Evolutionary conservation across 2,888 invertebrate genomes (phyloP).

Genomic region (Salpingus planirostris): DNA sequence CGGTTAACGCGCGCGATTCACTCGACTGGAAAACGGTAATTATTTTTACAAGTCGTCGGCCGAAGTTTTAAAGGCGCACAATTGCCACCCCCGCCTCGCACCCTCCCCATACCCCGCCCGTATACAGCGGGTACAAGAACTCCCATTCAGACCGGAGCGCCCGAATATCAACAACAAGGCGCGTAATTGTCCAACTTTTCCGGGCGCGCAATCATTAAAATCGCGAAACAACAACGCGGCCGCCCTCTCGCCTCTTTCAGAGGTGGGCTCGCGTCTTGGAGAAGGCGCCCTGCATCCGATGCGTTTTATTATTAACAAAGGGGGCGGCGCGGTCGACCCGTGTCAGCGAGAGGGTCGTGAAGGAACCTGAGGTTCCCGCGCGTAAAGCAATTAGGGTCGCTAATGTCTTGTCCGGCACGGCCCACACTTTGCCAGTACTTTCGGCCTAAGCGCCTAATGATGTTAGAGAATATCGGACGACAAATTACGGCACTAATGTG

Average conservation of each 20-base stretch:
- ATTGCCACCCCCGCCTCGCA: constrained; percentile 6
- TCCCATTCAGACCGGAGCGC: constrained; percentile 7
- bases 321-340: constrained; percentile 19
- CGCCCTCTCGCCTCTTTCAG: no score
- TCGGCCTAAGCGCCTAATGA: constrained; percentile 37
- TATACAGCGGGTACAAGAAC: no score
- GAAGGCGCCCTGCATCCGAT: constrained; percentile 5
- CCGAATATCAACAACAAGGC: constrained; percentile 10
- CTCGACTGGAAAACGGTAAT: constrained; percentile 31
- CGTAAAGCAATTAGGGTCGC: constrained; percentile 40
- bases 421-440: constrained; percentile 36
- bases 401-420: constrained; percentile 40
- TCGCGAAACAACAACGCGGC: constrained; percentile 9
- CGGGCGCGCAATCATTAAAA: constrained; percentile 5
- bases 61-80: constrained; percentile 7
- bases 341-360: constrained; percentile 18
- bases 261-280: no score
- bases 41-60: constrained; percentile 30
- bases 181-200: constrained; percentile 10
- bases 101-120: no score
- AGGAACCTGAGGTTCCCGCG: constrained; percentile 24
- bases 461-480: constrained; percentile 37
- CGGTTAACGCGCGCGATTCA: constrained; percentile 28
- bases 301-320: constrained; percentile 14
- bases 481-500: constrained; percentile 39